Evolutionary conservation across 2,888 invertebrate genomes (phyloP), one percentile per base, ranked within the genome.

Genomic region (Heliconius aoede): DNA sequence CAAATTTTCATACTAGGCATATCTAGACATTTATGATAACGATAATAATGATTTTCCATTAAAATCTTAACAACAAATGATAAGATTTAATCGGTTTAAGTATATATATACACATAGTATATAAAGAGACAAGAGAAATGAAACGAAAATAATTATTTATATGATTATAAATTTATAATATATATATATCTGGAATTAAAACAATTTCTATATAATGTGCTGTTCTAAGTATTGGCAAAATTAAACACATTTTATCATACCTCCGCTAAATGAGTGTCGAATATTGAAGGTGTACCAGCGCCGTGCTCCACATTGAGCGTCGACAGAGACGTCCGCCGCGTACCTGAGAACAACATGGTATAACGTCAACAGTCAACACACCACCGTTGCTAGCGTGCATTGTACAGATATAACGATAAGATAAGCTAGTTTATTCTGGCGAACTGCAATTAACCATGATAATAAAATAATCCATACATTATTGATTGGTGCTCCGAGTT

Each of bases 281-380:
- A 72, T 46, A 71, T 75, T 81, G 84, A 83, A 80, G 82, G 81
- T 79, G 85, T 79, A 78, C 84, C 36, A 1, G 9, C 36, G 80
- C 55, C 65, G 76, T 36, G 72, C 73, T 79, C 77, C 32, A 75
- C 72, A 67, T 77, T 74, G 11, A 83, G 80, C 74, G 85, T 82
- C 76, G 86, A 84, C 51, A 87, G 86, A 79, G 90, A 88, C 91
- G 91, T 87, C 86, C 91, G 91, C 32, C 86, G 85, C 81, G 86
- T 87, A 86, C 90, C 91, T 88, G 92, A 86, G 87, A 90, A 87
- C 89, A 93, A 91, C 93, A 93, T 93, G 85, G 85, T 91, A 84
- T 90, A 88, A 84, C 79, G 84, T 80, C 83, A 78, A 84, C 74
- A 73, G 80, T 82, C 60, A 72, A 84, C 82, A 83, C 60, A 72